Base-by-base conservation (phyloP, 2,113 vertebrate genomes). In the Lampris megalopsis region DNA sequence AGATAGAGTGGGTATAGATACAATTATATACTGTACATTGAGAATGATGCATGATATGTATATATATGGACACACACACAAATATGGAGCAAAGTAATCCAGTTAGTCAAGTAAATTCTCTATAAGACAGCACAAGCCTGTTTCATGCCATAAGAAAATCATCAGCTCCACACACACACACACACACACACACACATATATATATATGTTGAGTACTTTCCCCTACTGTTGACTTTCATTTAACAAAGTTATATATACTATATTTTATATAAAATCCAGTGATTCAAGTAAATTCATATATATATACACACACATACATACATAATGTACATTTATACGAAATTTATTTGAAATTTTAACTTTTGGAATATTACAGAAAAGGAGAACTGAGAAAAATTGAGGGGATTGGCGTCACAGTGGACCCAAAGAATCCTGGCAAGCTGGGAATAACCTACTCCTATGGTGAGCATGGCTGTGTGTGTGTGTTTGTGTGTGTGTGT, bases 381-480 rank as follows among this genome's bases (percentile, higher is more conserved):
- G 96, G 95, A 71, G 92, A 91, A 37, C 3, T 95, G 77, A 95
- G 89, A 1, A 93, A 93, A 72, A 91, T 95, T 0, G 95, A 95
- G 86, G 96, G 97, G 5, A 95, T 92, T 6, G 92, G 95, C n/a
- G 90, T 92, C 52, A 88, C 92, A 7, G 90, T 85, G 68, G 95
- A 98, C 57, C 50, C 89, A 2, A 94, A 92, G 38, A 95, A 97
- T 74, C 96, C 96, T 0, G 97, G 96, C 77, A 98, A 98, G 85
- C 80, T 98, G 81, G 93, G 89, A 0, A 94, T 98, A 69, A 96
- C 93, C 88, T 97, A 95, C 75, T 96, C 91, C 61, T 95, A 94
- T 9, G 93, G 97, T 97, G 92, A 95, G 95, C 83, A 62, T 58
- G 24, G 50, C 6, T 8, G 35, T 47, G 13, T 61, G 1, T n/a